Evolutionary conservation across 1,140 invertebrate species (phyloP).

Genomic region (Pseudoatta argentina): DNA sequence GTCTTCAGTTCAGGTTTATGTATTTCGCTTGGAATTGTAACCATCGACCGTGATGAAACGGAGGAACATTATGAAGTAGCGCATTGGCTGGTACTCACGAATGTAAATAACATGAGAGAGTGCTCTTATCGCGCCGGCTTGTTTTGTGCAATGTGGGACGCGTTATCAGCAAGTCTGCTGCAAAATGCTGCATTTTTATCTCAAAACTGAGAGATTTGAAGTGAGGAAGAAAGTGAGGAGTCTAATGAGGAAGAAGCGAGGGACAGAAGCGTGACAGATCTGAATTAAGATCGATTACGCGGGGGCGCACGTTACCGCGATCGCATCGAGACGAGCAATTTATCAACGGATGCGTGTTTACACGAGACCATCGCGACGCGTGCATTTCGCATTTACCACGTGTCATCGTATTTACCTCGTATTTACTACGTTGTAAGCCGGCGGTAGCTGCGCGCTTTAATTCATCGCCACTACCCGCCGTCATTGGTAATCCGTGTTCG

Average conservation of each 20-base stretch:
- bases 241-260: no score
- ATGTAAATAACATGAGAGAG: conserved; percentile 66
- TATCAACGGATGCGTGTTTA: conserved; percentile 40
- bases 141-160: conserved; percentile 69
- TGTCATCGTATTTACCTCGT: conserved; percentile 53
- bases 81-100: conserved; percentile 41
- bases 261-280: conserved; percentile 42
- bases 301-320: conserved; percentile 11
- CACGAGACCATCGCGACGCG: conserved; percentile 16
- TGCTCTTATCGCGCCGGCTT: conserved; percentile 68
- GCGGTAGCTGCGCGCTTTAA: conserved; percentile 36
- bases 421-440: conserved; percentile 43
- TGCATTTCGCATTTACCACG: conserved; percentile 49
- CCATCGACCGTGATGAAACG: conserved; percentile 25
- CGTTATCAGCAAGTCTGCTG: conserved; percentile 70
- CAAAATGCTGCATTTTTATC: conserved; percentile 74
- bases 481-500: conserved; percentile 37
- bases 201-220: conserved; percentile 56
- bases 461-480: neutral
- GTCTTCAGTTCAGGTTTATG: neutral
- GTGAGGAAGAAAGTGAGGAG: conserved; percentile 18
- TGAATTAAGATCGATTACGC: conserved; percentile 74
- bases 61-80: conserved; percentile 60
- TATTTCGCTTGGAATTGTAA: neutral
- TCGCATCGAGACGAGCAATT: conserved; percentile 35